phyloP scores from a whole-genome alignment of 2,888 invertebrate genomes.

The Papilio demoleus region DNA sequence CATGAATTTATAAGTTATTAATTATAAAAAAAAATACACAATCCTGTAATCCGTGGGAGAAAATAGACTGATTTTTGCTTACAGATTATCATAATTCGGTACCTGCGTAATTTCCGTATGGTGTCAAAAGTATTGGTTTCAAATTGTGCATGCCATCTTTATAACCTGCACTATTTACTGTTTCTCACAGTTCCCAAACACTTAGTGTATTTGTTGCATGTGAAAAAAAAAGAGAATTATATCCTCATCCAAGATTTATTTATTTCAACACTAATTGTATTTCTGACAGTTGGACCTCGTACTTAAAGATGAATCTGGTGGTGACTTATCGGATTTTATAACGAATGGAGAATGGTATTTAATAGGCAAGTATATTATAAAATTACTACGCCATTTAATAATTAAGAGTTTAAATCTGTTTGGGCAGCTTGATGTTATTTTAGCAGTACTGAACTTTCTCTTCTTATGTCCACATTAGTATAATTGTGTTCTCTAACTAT shows the following conservation, averaged over 20 bases:
- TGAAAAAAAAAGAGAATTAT: not conserved
- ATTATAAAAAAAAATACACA: no score
- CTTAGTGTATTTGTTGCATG: no score
- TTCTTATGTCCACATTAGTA: no score
- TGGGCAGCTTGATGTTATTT: no score
- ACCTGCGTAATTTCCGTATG: conserved; percentile 45
- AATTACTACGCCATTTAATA: not conserved
- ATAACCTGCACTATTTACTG: not conserved
- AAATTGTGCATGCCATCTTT: conserved; percentile 27
- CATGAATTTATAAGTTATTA: not conserved
- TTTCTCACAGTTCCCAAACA: conserved; percentile 25
- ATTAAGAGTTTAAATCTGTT: no score
- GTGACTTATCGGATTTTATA: conserved; percentile 98
- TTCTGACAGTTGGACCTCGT: conserved; percentile 94
- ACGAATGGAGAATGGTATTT: conserved; percentile 99
- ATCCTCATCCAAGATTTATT: not conserved
- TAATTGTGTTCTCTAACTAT: no score
- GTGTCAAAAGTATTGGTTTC: conserved; percentile 42
- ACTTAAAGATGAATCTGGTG: conserved; percentile 96
- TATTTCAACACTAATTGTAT: conserved; percentile 41
- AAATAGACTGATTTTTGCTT: no score
- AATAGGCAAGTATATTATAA: conserved; percentile 89
- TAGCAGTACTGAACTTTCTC: no score
- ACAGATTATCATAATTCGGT: conserved; percentile 17
- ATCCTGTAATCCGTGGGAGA: no score